These are phyloP conservation scores for Dasyurus viverrinus DNA, from an alignment of 2,113 vertebrate genomes.

Conservation along the genomic window DNA sequence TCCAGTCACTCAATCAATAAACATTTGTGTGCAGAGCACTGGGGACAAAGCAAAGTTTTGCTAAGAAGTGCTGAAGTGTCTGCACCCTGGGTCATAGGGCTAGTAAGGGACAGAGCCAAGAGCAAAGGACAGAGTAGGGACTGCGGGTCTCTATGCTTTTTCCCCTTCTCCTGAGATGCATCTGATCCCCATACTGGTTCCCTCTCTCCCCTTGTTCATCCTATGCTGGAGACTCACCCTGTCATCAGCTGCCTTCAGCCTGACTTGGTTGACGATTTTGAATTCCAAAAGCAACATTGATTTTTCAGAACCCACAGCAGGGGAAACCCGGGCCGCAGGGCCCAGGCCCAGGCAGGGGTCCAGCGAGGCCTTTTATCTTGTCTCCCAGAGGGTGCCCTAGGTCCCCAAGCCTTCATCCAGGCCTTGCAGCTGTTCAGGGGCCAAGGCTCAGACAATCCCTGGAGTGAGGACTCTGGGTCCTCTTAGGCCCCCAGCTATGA, in stretches of 20 bases:
- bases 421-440: not conserved
- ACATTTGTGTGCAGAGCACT: not conserved
- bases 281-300: not conserved
- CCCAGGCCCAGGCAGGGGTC: not conserved
- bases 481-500: not conserved
- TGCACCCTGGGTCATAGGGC: not conserved
- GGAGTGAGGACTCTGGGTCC: not conserved
- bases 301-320: not conserved
- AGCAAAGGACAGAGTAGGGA: too few species aligned
- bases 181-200: not conserved
- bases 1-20: not conserved
- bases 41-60: not conserved
- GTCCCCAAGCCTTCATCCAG: not conserved
- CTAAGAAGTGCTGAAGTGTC: not conserved
- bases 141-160: not conserved
- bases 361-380: not conserved
- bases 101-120: not conserved
- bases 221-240: not conserved
- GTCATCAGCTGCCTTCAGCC: not conserved
- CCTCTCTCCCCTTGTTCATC: not conserved
- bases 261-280: not conserved
- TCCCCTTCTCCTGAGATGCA: not conserved
- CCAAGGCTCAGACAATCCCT: not conserved
- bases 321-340: not conserved
- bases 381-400: not conserved